These are phyloP conservation scores for Danio kyathit DNA, from an alignment of 2,797 vertebrate genomes.

Conservation along the genomic window DNA sequence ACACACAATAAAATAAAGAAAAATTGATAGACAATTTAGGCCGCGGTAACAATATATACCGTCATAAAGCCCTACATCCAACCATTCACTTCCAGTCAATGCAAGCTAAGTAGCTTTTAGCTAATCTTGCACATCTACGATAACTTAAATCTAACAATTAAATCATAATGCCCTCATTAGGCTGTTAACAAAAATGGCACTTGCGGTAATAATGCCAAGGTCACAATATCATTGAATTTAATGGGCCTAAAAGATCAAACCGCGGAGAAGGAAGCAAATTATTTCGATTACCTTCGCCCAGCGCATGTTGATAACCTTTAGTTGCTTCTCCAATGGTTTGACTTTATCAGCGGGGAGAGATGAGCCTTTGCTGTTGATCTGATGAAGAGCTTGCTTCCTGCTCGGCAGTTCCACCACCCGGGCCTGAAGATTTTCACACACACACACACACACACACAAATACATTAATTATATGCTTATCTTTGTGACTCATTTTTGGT, in stretches of 20 bases:
- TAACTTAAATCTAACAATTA: background rate
- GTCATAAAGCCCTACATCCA: no score
- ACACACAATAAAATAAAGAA: no score
- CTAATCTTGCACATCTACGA: background rate
- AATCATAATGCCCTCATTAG: constrained; percentile 14
- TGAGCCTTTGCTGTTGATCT: constrained; percentile 85
- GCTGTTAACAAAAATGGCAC: background rate
- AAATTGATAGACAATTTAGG: no score
- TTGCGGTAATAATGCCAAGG: constrained; percentile 1
- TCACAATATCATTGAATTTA: constrained; percentile 21
- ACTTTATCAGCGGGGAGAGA: constrained; percentile 85
- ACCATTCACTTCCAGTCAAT: no score
- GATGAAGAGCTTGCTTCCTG: constrained; percentile 84
- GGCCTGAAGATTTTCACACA: constrained; percentile 74
- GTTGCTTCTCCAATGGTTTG: constrained; percentile 81
- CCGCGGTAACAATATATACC: no score
- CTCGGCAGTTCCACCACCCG: constrained; percentile 83
- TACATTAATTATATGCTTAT: constrained; percentile 20
- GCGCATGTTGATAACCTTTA: constrained; percentile 86
- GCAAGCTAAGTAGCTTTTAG: background rate
- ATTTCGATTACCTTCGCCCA: constrained; percentile 88
- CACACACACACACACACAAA: constrained; percentile 45
- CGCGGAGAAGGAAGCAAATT: background rate
- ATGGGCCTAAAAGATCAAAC: constrained; percentile 7
- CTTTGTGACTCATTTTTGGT: constrained; percentile 22